Evolutionary conservation across 2,797 vertebrate genomes (phyloP).

Genomic region (Rachycentron canadum): DNA sequence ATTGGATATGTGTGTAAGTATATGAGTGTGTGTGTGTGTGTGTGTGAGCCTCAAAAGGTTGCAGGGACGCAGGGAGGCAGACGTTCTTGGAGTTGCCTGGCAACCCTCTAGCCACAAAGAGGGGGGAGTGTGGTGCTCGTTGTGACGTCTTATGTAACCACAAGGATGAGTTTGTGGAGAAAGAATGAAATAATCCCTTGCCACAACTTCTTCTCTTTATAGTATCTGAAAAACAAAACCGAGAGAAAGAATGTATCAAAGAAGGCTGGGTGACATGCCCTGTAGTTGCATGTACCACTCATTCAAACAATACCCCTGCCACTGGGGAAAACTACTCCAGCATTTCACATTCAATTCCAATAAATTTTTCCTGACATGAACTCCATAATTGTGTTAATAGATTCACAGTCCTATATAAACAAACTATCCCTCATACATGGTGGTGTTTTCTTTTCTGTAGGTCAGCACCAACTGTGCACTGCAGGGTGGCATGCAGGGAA

Average conservation of each 20-base stretch:
- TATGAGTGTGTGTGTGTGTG: not conserved
- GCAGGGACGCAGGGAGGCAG: constrained; percentile 50
- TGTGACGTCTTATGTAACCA: constrained; percentile 60
- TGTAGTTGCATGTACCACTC: not conserved
- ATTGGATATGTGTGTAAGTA: not conserved
- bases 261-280: not conserved
- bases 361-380: not conserved
- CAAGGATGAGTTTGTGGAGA: constrained; percentile 38
- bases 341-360: not conserved
- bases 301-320: not conserved
- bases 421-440: constrained; percentile 4
- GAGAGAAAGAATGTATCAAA: not conserved
- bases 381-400: constrained; percentile 3
- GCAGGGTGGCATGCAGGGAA: constrained; percentile 52
- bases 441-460: constrained; percentile 51
- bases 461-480: constrained; percentile 56
- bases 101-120: constrained; percentile 67
- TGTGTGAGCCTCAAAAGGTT: constrained; percentile 47
- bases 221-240: constrained; percentile 16
- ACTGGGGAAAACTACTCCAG: not conserved
- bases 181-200: constrained; percentile 29
- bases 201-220: constrained; percentile 30
- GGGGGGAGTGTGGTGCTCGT: constrained; percentile 48
- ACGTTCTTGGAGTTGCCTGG: constrained; percentile 72
- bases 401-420: not conserved